Conservation (phyloP, 2,113 vertebrate species). For the Chaenogobius annularis region DNA sequence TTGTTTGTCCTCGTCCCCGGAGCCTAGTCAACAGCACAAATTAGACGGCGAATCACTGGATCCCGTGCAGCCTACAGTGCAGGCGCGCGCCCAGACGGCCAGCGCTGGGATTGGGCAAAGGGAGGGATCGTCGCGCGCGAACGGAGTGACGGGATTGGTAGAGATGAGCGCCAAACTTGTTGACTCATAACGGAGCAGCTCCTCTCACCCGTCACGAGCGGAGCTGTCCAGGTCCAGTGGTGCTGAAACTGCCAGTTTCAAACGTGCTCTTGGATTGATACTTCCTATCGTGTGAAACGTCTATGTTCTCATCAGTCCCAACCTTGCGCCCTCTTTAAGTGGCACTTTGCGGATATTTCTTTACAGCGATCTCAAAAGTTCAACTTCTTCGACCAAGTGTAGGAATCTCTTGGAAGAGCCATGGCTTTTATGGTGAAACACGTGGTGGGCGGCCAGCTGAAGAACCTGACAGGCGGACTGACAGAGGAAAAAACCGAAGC, state of each 20-base stretch:
- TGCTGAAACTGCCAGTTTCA: constrained; percentile 62
- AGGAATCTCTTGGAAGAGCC: constrained; percentile 39
- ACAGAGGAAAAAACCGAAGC: constrained; percentile 89
- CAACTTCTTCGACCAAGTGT: constrained; percentile 30
- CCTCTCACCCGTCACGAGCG: constrained; percentile 50
- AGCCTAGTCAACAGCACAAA: constrained; percentile 49
- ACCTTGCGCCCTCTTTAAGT: constrained; percentile 10
- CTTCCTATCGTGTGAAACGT: constrained; percentile 19
- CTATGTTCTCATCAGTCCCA: background rate
- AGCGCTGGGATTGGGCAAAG: constrained; percentile 61
- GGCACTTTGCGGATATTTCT: constrained; percentile 19
- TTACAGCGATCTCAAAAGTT: constrained; percentile 22
- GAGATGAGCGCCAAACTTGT: constrained; percentile 73
- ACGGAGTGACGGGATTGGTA: constrained; percentile 70
- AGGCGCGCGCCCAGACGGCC: constrained; percentile 54
- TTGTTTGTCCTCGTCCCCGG: constrained; percentile 40
- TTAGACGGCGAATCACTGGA: constrained; percentile 65
- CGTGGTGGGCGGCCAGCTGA: constrained; percentile 95
- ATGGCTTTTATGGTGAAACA: constrained; percentile 99
- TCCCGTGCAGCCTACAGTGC: constrained; percentile 46
- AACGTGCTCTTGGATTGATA: constrained; percentile 21
- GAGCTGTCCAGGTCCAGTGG: constrained; percentile 67
- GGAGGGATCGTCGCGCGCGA: constrained; percentile 55
- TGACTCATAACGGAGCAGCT: constrained; percentile 64
- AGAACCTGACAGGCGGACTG: constrained; percentile 93